phyloP scores from a whole-genome alignment of 2,888 invertebrate species.

The Drosophila paranaensis region DNA sequence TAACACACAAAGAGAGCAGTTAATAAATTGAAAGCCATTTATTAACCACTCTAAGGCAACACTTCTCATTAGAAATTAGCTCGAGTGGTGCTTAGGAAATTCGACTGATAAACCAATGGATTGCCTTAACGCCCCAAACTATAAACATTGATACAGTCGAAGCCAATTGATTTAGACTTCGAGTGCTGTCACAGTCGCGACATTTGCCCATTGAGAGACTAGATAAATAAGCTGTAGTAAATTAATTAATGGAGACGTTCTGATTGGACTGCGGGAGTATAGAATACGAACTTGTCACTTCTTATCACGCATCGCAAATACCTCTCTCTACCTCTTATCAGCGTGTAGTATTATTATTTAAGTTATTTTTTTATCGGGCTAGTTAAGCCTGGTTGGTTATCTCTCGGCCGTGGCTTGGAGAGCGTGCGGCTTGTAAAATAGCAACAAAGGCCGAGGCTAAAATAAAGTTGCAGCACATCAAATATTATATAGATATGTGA shows the following conservation, averaged over 20 bases:
- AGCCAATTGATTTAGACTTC: not conserved
- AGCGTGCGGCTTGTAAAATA: not conserved
- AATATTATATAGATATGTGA: conserved; percentile 2
- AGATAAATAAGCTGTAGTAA: not conserved
- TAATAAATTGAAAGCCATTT: not conserved
- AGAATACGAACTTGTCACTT: not conserved
- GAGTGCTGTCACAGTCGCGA: not conserved
- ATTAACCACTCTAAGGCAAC: not conserved
- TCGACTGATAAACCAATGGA: not conserved
- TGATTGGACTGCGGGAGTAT: not conserved
- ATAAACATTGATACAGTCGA: not conserved
- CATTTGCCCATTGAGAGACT: not conserved
- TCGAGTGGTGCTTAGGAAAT: conserved; percentile 1
- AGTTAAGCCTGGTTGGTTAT: conserved; percentile 4
- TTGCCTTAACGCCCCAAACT: not conserved
- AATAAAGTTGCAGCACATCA: not conserved
- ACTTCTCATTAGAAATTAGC: not conserved
- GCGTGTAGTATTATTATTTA: not conserved
- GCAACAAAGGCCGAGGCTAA: conserved; percentile 73
- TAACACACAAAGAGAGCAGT: not conserved
- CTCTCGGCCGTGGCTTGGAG: conserved; percentile 84
- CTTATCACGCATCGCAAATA: conserved; percentile 2
- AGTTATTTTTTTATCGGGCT: not conserved
- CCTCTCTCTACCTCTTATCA: not conserved
- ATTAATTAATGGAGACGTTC: conserved; percentile 7